Base-by-base conservation (phyloP, 2,888 invertebrate genomes). In the Drosophila anomelani region DNA sequence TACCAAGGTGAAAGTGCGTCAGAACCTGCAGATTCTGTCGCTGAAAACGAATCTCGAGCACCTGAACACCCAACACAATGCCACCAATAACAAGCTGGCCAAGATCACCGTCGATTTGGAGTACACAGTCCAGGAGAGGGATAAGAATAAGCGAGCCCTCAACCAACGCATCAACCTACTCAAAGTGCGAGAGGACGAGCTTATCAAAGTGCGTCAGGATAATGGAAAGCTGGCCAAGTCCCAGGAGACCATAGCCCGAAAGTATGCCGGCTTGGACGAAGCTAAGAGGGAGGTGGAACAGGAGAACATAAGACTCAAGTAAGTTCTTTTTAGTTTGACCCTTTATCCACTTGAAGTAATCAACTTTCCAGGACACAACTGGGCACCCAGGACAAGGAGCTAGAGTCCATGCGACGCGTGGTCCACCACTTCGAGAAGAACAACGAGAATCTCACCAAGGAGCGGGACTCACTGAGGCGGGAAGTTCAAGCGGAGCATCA, bases 111-210 rank as follows among this genome's bases (percentile, higher is more conserved):
- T 91, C 1, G 93, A 93, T 29, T 70, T 92, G 60, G 93, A 93
- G 62, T 92, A 92, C 49, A 80, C 91, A 13, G 78, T 82, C 17
- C 88, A 90, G 51, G 90, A 92, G n/a, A 87, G 90, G 3, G 92
- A 93, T 46, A 91, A 91, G 43, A 82, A 90, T 38, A 90, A 90
- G 39, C 84, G 88, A 15, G 90, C 91, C 3, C 73, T 92, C 1
- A 82, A 81, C 2, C 92, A 92, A 60, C 90, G 89, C 54, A 78
- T 80, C 0, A 92, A 91, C 74, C 70, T 92, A 36, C 78, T 92
- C 0, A 92, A 92, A 80, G 87, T 92, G 47, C 91, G 92, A 29
- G 93, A 93, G 60, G 92, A 92, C 62, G 93, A 93, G 76, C 81
- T 90, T 7, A 84, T 91, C 7, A 92, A 92, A 76, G 75, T 90